phyloP scores from a whole-genome alignment of 2,797 vertebrate genomes.

The Ispidina lecontei region DNA sequence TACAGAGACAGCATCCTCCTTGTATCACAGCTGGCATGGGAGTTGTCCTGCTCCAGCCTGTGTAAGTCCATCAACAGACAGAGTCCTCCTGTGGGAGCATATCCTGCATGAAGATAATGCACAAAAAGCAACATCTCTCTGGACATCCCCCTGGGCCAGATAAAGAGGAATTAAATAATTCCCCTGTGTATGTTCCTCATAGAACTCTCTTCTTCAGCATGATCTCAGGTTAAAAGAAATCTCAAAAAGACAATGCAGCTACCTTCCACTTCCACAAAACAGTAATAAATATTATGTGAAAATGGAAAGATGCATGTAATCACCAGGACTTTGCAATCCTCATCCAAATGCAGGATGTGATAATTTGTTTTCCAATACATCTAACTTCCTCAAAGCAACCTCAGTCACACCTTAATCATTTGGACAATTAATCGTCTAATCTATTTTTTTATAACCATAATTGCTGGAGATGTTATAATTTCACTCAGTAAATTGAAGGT shows the following conservation, averaged over 20 bases:
- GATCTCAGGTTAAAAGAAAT: background rate
- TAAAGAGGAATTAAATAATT: background rate
- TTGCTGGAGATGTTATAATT: background rate
- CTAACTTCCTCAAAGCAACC: background rate
- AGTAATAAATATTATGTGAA: background rate
- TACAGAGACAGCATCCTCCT: background rate
- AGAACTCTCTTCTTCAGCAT: background rate
- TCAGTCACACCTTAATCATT: background rate
- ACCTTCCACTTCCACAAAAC: background rate
- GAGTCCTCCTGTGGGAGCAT: background rate
- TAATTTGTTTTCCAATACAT: background rate
- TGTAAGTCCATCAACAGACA: background rate
- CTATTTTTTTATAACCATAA: background rate
- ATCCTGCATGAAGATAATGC: background rate
- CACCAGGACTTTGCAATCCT: background rate
- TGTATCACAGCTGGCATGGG: background rate
- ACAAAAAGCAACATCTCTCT: background rate
- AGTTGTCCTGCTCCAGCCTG: background rate
- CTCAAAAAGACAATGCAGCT: background rate
- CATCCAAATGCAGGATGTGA: background rate
- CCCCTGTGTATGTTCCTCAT: fast-evolving
- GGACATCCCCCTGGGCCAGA: background rate
- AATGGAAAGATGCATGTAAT: background rate
- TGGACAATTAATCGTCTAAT: background rate
- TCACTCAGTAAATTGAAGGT: background rate